Evolutionary conservation across 2,797 vertebrate species (phyloP).

Genomic region (Crocidura indochinensis): DNA sequence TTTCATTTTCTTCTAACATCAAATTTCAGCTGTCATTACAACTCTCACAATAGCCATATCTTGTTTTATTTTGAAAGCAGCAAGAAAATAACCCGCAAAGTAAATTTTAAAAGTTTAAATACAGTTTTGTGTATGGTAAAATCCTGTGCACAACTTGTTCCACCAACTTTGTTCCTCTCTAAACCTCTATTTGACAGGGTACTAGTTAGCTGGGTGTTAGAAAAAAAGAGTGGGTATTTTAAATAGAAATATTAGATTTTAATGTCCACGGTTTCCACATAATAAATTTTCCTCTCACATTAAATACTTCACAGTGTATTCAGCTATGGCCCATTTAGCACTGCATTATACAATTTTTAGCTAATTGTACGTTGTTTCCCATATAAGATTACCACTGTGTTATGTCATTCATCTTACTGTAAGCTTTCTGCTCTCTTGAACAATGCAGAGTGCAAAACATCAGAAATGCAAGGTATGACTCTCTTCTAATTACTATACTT

Average conservation of each 20-base stretch:
- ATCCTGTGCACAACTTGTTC: conserved; percentile 1
- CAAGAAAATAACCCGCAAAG: conserved; percentile 57
- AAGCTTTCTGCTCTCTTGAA: conserved; percentile 78
- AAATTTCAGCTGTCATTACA: conserved; percentile 60
- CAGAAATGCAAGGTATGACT: conserved; percentile 60
- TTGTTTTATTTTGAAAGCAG: conserved; percentile 67
- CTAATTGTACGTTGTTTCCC: conserved; percentile 80
- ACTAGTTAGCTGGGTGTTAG: neutral
- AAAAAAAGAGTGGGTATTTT: conserved; percentile 38
- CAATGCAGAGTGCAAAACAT: conserved; percentile 66
- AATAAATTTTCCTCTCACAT: conserved; percentile 76
- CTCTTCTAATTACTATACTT: conserved; percentile 65
- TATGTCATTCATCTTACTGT: conserved; percentile 76
- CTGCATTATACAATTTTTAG: conserved; percentile 75
- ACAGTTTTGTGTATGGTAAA: conserved; percentile 50
- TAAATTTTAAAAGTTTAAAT: conserved; percentile 55
- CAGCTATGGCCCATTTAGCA: conserved; percentile 81
- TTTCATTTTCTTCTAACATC: conserved; percentile 66
- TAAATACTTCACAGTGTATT: conserved; percentile 77
- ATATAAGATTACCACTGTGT: conserved; percentile 66
- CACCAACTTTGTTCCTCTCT: neutral
- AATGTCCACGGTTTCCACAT: conserved; percentile 75
- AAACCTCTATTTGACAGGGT: conserved; percentile 16
- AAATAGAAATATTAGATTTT: conserved; percentile 77
- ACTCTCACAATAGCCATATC: conserved; percentile 56